Evolutionary conservation across 2,888 invertebrate genomes (phyloP).

Genomic region (Diogma glabrata): DNA sequence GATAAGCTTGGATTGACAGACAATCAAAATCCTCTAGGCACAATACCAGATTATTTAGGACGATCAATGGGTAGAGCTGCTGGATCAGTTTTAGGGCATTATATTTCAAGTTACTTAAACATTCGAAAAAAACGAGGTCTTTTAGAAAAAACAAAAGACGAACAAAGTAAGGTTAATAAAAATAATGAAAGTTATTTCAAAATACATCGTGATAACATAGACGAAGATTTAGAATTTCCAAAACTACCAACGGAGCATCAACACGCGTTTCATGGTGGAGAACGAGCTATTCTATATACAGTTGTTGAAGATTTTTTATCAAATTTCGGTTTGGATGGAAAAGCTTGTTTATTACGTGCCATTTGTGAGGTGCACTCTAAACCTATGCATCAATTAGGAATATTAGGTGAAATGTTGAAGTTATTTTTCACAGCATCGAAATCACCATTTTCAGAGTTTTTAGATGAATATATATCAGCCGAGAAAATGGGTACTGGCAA

Average conservation of each 20-base stretch:
- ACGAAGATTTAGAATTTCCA: constrained; percentile 34
- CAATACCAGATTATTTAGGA: constrained; percentile 62
- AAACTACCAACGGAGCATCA: constrained; percentile 36
- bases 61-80: constrained; percentile 65
- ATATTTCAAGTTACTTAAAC: constrained; percentile 58
- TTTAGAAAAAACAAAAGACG: constrained; percentile 35
- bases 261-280: constrained; percentile 65
- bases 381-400: constrained; percentile 62
- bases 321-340: constrained; percentile 72
- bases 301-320: constrained; percentile 67
- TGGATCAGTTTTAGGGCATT: constrained; percentile 51
- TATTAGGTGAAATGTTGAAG: constrained; percentile 71
- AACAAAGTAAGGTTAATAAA: constrained; percentile 26
- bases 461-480: constrained; percentile 68
- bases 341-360: constrained; percentile 67
- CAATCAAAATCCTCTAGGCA: constrained; percentile 77
- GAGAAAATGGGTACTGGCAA: constrained; percentile 62
- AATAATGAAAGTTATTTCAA: constrained; percentile 24
- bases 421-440: constrained; percentile 73
- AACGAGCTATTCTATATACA: constrained; percentile 66
- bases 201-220: constrained; percentile 33
- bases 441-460: constrained; percentile 62
- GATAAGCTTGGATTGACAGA: constrained; percentile 78
- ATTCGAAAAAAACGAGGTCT: constrained; percentile 41
- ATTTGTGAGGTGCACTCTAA: constrained; percentile 80